phyloP scores from a whole-genome alignment of 2,888 invertebrate genomes.

The Apotomis capreana region DNA sequence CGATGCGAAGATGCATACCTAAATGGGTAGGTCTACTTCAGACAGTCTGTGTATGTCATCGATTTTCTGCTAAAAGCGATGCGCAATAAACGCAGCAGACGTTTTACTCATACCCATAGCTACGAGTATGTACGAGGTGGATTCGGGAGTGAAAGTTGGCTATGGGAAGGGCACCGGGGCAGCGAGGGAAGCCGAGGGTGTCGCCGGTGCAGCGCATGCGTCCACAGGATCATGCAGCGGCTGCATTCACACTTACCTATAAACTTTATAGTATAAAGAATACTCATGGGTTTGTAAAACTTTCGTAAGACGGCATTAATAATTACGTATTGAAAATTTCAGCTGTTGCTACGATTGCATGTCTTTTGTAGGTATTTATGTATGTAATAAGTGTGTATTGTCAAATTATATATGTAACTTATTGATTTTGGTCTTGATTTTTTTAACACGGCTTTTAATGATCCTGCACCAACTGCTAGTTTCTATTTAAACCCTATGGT shows the following conservation, averaged over 20 bases:
- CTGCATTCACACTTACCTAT: conserved; percentile 37
- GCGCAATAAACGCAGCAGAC: conserved; percentile 24
- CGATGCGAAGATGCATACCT: background rate
- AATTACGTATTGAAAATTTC: no score
- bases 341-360: no score
- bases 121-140: conserved; percentile 48
- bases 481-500: no score
- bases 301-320: no score
- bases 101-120: conserved; percentile 48
- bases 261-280: no score
- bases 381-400: no score
- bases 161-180: conserved; percentile 79
- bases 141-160: conserved; percentile 75
- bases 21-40: background rate
- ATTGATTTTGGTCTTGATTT: no score
- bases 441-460: no score
- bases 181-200: conserved; percentile 49
- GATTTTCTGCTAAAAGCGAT: conserved; percentile 14
- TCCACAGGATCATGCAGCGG: conserved; percentile 54
- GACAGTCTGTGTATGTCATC: conserved; percentile 2
- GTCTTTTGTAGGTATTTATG: no score
- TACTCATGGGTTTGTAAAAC: background rate
- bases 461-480: no score
- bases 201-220: conserved; percentile 54
- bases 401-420: no score